Percentiles rank a stretch among this genome's conserved stretches.
Conservation (phyloP, 2,888 invertebrate genomes). For the Mythimna albipuncta region DNA sequence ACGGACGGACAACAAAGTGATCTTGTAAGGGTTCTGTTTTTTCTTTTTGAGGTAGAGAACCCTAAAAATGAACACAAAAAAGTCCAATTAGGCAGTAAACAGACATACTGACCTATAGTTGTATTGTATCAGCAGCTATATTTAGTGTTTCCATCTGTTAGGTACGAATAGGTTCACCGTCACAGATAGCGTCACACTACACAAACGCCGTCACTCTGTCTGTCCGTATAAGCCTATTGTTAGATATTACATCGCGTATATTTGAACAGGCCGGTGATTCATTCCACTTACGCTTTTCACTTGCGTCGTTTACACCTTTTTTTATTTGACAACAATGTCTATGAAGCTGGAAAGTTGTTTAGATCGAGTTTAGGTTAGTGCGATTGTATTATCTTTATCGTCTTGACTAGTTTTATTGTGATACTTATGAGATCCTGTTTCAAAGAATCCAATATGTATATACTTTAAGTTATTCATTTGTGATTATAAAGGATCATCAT, state of each 20-base stretch:
- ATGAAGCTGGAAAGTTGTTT: background rate
- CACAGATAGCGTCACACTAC: slow-evolving; percentile 16
- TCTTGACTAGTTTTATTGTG: background rate
- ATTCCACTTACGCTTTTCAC: slow-evolving; percentile 44
- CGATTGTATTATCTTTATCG: background rate
- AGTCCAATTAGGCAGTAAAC: background rate
- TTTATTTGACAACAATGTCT: slow-evolving; percentile 25
- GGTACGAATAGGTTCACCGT: slow-evolving; percentile 2
- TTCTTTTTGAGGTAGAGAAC: too few relatives aligned
- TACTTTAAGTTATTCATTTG: too few relatives aligned
- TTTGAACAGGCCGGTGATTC: slow-evolving; percentile 39
- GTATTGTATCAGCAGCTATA: background rate
- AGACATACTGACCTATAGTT: background rate
- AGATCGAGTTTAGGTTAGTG: background rate
- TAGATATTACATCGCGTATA: slow-evolving; percentile 39
- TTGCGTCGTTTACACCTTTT: slow-evolving; percentile 36
- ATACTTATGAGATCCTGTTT: too few relatives aligned
- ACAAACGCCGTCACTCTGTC: slow-evolving; percentile 38
- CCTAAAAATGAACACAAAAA: too few relatives aligned
- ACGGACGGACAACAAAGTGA: too few relatives aligned
- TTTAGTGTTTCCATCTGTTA: background rate
- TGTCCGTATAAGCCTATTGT: slow-evolving; percentile 45
- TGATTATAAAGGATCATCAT: too few relatives aligned
- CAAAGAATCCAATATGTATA: too few relatives aligned
- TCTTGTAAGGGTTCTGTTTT: too few relatives aligned